Percentiles rank a stretch among this genome's conserved stretches.
phyloP scores from a whole-genome alignment of 2,888 invertebrate species.

The Galerucella calmariensis region DNA sequence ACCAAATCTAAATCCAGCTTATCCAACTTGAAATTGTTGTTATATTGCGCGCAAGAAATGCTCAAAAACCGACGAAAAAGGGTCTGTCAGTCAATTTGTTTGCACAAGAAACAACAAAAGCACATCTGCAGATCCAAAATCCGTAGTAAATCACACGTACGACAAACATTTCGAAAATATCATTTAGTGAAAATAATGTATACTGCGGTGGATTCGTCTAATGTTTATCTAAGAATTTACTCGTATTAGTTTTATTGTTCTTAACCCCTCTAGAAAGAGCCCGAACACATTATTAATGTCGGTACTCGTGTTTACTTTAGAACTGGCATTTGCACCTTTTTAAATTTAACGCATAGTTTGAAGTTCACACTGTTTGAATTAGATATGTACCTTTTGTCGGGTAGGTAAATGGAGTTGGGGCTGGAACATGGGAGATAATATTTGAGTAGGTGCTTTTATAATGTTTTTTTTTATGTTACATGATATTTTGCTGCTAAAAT shows the following conservation, averaged over 20 bases:
- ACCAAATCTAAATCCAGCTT: neutral
- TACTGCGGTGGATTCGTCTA: slow-evolving; percentile 51
- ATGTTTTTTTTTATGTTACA: neutral
- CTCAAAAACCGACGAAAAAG: slow-evolving; percentile 30
- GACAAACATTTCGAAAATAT: slow-evolving; percentile 56
- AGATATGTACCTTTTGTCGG: slow-evolving; percentile 32
- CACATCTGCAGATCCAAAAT: slow-evolving; percentile 61
- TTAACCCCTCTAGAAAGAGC: slow-evolving; percentile 41
- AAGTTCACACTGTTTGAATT: slow-evolving; percentile 31
- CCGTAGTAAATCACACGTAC: slow-evolving; percentile 60
- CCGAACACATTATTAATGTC: slow-evolving; percentile 36
- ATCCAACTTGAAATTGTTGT: slow-evolving; percentile 18
- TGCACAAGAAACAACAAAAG: slow-evolving; percentile 55
- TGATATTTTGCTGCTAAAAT: neutral
- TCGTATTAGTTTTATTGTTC: slow-evolving; percentile 50
- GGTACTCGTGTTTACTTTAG: slow-evolving; percentile 38
- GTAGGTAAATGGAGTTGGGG: slow-evolving; percentile 23
- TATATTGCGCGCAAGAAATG: slow-evolving; percentile 35
- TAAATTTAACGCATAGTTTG: slow-evolving; percentile 45
- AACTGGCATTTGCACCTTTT: slow-evolving; percentile 44
- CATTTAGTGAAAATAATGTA: slow-evolving; percentile 47
- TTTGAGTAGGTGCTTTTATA: slow-evolving; percentile 36
- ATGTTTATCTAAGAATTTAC: slow-evolving; percentile 54
- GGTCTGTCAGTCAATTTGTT: slow-evolving; percentile 48
- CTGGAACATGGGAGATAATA: slow-evolving; percentile 8